These are phyloP conservation scores for Pongo pygmaeus DNA, from an alignment of 2,113 vertebrate species.

Conservation along the genomic window DNA sequence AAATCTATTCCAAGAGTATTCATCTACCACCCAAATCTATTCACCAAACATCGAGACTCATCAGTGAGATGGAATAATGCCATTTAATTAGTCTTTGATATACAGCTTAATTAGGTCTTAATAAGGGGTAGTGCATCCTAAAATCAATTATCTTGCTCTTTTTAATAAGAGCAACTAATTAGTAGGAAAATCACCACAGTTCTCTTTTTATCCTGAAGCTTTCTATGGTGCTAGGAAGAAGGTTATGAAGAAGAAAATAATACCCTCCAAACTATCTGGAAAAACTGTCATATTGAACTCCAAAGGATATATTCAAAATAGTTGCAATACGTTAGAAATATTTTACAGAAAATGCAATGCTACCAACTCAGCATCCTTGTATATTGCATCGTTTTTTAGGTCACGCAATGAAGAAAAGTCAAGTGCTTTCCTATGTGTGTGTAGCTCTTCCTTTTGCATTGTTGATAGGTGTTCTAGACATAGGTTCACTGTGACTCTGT, in stretches of 20 bases:
- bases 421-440: neutral
- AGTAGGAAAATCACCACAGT: conserved; percentile 89
- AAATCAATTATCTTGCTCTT: conserved; percentile 90
- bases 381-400: neutral
- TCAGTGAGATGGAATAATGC: conserved; percentile 90
- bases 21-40: conserved; percentile 86
- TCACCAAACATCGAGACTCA: conserved; percentile 87
- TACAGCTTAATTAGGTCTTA: conserved; percentile 91
- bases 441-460: neutral
- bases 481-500: neutral
- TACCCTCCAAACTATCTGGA: conserved; percentile 74
- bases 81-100: conserved; percentile 92
- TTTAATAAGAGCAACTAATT: conserved; percentile 92
- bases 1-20: conserved; percentile 84
- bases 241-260: conserved; percentile 84
- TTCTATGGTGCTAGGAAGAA: conserved; percentile 82
- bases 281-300: conserved; percentile 79
- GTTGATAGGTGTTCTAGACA: neutral
- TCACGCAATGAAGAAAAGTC: neutral
- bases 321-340: conserved; percentile 56
- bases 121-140: conserved; percentile 89
- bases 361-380: neutral
- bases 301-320: conserved; percentile 70
- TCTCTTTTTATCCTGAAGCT: conserved; percentile 85
- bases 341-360: conserved; percentile 28